Evolutionary conservation across 2,797 vertebrate genomes (phyloP).

Genomic region (Tangara arthus): DNA sequence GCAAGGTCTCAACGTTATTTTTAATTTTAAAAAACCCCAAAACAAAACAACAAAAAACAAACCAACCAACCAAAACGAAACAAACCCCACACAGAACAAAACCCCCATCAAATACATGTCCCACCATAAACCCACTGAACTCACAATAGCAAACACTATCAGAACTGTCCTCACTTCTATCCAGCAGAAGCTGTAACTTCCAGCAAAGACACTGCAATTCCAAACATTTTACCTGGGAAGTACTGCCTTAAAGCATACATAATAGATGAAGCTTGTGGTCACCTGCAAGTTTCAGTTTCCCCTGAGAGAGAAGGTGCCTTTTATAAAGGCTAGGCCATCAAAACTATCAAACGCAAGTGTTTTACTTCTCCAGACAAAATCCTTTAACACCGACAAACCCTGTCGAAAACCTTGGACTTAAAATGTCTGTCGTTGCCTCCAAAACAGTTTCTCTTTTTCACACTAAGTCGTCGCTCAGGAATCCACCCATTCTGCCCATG

Average conservation of each 20-base stretch:
- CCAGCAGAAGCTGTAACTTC: not conserved
- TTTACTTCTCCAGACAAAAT: not conserved
- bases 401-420: not conserved
- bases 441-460: not conserved
- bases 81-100: not conserved
- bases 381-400: not conserved
- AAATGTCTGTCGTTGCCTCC: not conserved
- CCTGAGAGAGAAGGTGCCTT: accelerated
- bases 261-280: not conserved
- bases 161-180: not conserved
- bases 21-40: not conserved
- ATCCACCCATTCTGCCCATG: not conserved
- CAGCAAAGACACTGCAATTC: not conserved
- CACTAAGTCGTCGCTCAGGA: not conserved
- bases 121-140: not conserved
- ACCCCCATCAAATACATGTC: not conserved
- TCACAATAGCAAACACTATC: not conserved
- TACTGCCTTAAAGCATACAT: not conserved
- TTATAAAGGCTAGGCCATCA: not conserved
- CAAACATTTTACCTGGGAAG: not conserved
- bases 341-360: not conserved
- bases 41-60: not conserved
- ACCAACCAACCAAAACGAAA: not conserved
- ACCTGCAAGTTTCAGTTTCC: not conserved
- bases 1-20: not conserved